Evolutionary conservation across 2,113 vertebrate genomes (phyloP).

Genomic region (Pogonocichla stellata): DNA sequence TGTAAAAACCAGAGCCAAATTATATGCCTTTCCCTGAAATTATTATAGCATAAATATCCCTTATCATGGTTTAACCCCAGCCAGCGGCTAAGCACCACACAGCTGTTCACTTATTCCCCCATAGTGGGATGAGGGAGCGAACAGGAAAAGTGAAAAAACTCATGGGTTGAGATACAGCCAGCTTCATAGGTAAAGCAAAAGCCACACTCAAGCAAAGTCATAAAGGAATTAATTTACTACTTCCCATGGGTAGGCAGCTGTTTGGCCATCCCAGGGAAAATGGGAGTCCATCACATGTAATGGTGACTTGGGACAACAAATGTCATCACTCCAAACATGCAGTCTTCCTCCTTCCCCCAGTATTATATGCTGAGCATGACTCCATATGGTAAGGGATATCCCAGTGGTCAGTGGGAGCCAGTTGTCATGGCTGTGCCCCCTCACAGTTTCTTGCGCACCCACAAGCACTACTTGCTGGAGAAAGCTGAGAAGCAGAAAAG

Average conservation of each 20-base stretch:
- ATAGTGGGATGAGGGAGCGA: neutral
- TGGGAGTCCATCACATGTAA: neutral
- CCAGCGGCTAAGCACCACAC: neutral
- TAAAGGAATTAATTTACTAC: neutral
- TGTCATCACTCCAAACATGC: accelerated
- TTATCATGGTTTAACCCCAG: neutral
- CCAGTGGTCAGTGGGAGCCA: neutral
- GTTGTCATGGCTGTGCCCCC: neutral
- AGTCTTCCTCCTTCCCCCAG: neutral
- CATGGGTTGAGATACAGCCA: neutral
- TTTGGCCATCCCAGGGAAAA: neutral
- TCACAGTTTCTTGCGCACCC: neutral
- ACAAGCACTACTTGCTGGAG: neutral
- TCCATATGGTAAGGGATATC: too few species aligned
- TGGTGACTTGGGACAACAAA: neutral
- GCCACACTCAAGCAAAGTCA: neutral
- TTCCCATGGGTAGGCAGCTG: neutral
- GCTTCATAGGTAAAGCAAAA: neutral
- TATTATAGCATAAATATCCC: neutral
- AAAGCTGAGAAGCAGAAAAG: neutral
- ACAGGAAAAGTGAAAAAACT: neutral
- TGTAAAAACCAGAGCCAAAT: neutral
- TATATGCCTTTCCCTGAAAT: neutral
- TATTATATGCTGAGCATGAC: neutral
- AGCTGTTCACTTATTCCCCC: neutral